Percentiles rank a stretch among this genome's conserved stretches.
These are phyloP conservation scores for Erynnis tages DNA, from an alignment of 2,888 invertebrate genomes.

Conservation along the genomic window DNA sequence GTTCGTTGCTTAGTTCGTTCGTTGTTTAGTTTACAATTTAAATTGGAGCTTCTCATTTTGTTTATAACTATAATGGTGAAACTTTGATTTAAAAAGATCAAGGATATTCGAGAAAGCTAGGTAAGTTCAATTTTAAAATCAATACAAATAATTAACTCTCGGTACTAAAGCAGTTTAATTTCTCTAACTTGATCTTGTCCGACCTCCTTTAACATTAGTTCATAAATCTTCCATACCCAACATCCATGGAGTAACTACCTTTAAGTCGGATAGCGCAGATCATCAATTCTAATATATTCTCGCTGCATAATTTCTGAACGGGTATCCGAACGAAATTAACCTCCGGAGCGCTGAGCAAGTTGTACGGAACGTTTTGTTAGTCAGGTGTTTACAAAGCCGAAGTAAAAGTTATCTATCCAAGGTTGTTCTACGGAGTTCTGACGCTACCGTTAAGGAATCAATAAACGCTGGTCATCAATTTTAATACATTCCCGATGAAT, in stretches of 20 bases:
- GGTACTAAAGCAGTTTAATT: slow-evolving; percentile 4
- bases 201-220: slow-evolving; percentile 19
- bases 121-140: background rate
- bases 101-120: too few species aligned
- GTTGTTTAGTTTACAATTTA: too few species aligned
- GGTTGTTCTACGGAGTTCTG: background rate
- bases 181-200: slow-evolving; percentile 16
- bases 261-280: slow-evolving; percentile 17
- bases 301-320: slow-evolving; percentile 20
- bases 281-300: slow-evolving; percentile 26
- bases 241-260: slow-evolving; percentile 22
- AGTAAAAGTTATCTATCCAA: slow-evolving; percentile 12
- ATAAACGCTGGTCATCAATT: background rate
- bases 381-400: slow-evolving; percentile 11
- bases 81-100: too few species aligned
- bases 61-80: too few species aligned
- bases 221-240: slow-evolving; percentile 20
- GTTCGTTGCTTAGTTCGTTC: too few species aligned
- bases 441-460: background rate
- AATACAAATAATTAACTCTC: background rate
- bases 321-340: slow-evolving; percentile 19
- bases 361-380: slow-evolving; percentile 14
- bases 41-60: too few species aligned
- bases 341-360: slow-evolving; percentile 8
- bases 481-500: too few species aligned